Evolutionary conservation across 2,888 invertebrate genomes (phyloP).

Genomic region (Sturmia bella): DNA sequence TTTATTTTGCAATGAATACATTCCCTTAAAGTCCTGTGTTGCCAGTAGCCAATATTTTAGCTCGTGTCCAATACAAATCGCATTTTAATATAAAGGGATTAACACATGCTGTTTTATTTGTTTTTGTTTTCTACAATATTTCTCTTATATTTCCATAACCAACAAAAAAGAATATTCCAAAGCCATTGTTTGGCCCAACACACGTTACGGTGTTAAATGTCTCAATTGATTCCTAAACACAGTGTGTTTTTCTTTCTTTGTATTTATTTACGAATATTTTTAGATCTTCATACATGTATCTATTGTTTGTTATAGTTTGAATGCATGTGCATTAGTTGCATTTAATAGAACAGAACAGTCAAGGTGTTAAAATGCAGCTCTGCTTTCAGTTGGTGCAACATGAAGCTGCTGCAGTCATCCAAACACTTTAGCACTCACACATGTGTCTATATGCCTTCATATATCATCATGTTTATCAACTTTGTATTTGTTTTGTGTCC

Average conservation of each 20-base stretch:
- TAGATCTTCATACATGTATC: constrained; percentile 14
- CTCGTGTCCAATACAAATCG: constrained; percentile 49
- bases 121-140: constrained; percentile 24
- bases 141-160: constrained; percentile 19
- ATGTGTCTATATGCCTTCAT: constrained; percentile 14
- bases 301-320: constrained; percentile 51
- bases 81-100: constrained; percentile 64
- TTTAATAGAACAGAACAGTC: constrained; percentile 62
- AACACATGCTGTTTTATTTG: constrained; percentile 64
- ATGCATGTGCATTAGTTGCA: constrained; percentile 55
- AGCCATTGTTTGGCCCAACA: constrained; percentile 54
- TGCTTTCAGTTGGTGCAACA: constrained; percentile 17
- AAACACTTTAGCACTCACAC: background rate
- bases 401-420: constrained; percentile 13
- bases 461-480: constrained; percentile 44
- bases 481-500: constrained; percentile 48
- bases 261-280: constrained; percentile 47
- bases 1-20: background rate
- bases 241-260: constrained; percentile 12
- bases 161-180: constrained; percentile 45
- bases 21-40: constrained; percentile 10
- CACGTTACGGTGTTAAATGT: constrained; percentile 60
- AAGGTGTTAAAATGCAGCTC: constrained; percentile 66
- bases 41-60: constrained; percentile 21
- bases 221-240: constrained; percentile 64